Base-by-base conservation (phyloP, 37 sponge, comb jelly and placozoan genomes). In the Axinella damicornis region DNA sequence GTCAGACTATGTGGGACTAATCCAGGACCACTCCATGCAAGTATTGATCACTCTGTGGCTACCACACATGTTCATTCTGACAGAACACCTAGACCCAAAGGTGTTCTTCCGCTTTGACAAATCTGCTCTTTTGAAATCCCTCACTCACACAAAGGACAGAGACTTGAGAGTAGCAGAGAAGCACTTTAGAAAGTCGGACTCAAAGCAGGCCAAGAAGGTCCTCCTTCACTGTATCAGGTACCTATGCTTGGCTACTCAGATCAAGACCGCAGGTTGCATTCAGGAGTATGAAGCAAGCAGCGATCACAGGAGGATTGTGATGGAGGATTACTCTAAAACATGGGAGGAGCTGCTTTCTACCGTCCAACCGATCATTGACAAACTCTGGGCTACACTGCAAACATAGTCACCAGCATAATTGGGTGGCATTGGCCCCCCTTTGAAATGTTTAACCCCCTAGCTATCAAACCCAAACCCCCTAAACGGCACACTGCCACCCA, bases 91-190 rank as follows among this genome's bases (percentile, higher is more conserved):
- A 59, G 36, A 92, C 55, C 75, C 75, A 22, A 71, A 17, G 56
- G 61, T 32, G 34, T 15, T 21, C 0, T 93, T 93, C 67, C 40
- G 31, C 2, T 73, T 85, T 21, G 38, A 68, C 18, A 36, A 53
- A 73, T 76, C 57, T 22, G 82, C 57, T 14, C 65, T 89, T 24
- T 19, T 34, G 2, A 40, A 40, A 14, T 32, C 84, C 16, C 38
- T 83, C 9, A 57, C 65, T 9, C 65, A 79, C 36, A 60, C 77
- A 14, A 73, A 57, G 31, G 85, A 85, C 32, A 62, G 93, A 9
- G 93, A 93, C 76, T 61, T 88, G 64, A 40, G 77, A 57, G 76
- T 88, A 35, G 89, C 93, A 32, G 69, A 85, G 71, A 93, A 93
- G 38, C 93, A 93, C 58, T 88, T 88, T 68, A n/a, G 15, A 0